These are phyloP conservation scores for Heliothis subflexa DNA, from an alignment of 1,140 invertebrate species.

Conservation along the genomic window DNA sequence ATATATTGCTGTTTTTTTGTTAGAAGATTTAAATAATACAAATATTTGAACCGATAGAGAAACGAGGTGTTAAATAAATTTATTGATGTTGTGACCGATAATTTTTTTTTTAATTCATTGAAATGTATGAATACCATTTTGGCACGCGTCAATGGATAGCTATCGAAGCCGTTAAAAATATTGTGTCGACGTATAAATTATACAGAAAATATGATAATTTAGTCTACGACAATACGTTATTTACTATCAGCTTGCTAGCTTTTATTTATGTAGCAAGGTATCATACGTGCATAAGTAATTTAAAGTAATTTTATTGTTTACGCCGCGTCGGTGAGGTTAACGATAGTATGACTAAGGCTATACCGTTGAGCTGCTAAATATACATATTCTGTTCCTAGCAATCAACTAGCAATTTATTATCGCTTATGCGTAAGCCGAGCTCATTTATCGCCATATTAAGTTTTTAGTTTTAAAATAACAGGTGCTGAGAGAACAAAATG, in stretches of 20 bases:
- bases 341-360: constrained; percentile 20
- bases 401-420: constrained; percentile 17
- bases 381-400: neutral
- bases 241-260: neutral
- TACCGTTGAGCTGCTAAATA: constrained; percentile 14
- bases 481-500: neutral
- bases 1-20: neutral
- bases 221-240: neutral
- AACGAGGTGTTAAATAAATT: constrained; percentile 9
- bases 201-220: constrained; percentile 9
- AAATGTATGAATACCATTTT: neutral
- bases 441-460: constrained; percentile 9
- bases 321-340: neutral
- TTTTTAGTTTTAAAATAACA: neutral
- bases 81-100: constrained; percentile 10
- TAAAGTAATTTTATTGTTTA: constrained; percentile 29
- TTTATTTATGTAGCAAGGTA: neutral
- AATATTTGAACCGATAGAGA: constrained; percentile 1
- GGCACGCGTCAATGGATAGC: neutral
- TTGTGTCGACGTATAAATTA: constrained; percentile 3
- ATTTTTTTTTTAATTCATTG: constrained; percentile 2
- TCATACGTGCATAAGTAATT: constrained; percentile 16
- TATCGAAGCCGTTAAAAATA: neutral
- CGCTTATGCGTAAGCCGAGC: neutral
- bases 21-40: neutral